Base-by-base conservation (phyloP, 2,888 invertebrate species). In the Sesia bembeciformis region DNA sequence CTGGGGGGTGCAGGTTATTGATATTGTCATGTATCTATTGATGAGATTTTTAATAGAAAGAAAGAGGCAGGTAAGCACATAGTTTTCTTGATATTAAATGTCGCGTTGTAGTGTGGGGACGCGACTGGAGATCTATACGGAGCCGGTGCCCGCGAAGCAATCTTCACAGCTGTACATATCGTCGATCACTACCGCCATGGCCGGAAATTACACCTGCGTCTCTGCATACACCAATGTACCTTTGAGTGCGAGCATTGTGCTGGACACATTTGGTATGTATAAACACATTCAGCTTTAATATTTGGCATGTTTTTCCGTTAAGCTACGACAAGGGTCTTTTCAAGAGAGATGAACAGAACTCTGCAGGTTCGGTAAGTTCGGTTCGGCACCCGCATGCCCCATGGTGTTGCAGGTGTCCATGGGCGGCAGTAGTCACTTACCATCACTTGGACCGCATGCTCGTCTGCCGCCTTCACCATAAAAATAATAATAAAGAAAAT, bases 191-290 rank as follows among this genome's bases (percentile, higher is more conserved):
- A 93, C 94, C 61, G 91, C 93, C 56, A 94, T 96, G 90, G 94
- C 93, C 43, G 97, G 97, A 57, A 92, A 89, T 65, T 97, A 97
- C 84, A 94, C 93, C 58, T 97, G 97, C 74, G 91, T 91, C 40
- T 96, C 95, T n/a, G 93, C 91, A 57, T 97, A 96, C 81, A 94
- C 95, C 58, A 93, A 93, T 56, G 91, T 93, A 70, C 86, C 90
- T 41, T 81, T 96, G 53, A 90, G 86, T 63, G 92, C 92, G 56
- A 91, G 91, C 58, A 94, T 96, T 50, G 85, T 90, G 66, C 91
- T 96, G 68, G 93, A 93, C 67, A 94, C 95, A 57, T 94, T 94
- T 73, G 72, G 81, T 85, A 71, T 73, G 76, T 67, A 54, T 39
- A 40, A 53, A 23, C 1, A 23, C 23, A 23, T 23, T 23, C 23